Evolutionary conservation across 2,797 vertebrate species (phyloP).

Genomic region (Alcedo atthis): DNA sequence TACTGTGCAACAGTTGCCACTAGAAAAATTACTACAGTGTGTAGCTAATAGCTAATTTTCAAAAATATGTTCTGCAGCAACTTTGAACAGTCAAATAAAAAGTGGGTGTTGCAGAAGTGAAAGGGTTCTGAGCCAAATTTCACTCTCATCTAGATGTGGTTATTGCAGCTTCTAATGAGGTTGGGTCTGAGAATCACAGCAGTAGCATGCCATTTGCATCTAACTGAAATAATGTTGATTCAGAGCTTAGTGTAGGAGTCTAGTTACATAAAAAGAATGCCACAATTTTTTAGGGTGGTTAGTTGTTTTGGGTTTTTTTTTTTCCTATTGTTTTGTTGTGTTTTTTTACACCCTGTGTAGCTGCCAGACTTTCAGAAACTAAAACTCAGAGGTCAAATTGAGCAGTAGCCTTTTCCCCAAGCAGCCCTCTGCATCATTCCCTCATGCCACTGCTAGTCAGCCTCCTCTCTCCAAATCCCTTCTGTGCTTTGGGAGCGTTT

Average conservation of each 20-base stretch:
- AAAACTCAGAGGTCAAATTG: background rate
- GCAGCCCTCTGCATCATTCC: background rate
- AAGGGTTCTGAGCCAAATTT: constrained; percentile 24
- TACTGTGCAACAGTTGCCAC: background rate
- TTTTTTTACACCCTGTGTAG: background rate
- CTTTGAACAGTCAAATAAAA: background rate
- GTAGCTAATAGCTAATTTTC: constrained; percentile 17
- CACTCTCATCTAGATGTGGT: background rate
- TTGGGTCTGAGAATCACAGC: constrained; percentile 1
- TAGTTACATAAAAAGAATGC: background rate
- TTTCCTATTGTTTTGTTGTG: no score
- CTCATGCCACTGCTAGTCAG: background rate
- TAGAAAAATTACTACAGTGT: constrained; percentile 16
- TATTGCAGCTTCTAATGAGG: constrained; percentile 32
- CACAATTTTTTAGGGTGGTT: background rate
- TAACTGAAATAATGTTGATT: background rate
- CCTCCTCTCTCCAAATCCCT: background rate
- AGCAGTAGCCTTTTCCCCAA: background rate
- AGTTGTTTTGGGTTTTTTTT: no score
- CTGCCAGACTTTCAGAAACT: background rate
- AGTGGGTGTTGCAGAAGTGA: constrained; percentile 10
- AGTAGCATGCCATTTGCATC: background rate
- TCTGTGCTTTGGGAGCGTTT: background rate
- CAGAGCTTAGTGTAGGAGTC: background rate
- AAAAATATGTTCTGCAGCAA: background rate